Percentiles rank a stretch among this genome's conserved stretches.
phyloP scores from a whole-genome alignment of 1,140 invertebrate species.

The Apocrypta bakeri region DNA sequence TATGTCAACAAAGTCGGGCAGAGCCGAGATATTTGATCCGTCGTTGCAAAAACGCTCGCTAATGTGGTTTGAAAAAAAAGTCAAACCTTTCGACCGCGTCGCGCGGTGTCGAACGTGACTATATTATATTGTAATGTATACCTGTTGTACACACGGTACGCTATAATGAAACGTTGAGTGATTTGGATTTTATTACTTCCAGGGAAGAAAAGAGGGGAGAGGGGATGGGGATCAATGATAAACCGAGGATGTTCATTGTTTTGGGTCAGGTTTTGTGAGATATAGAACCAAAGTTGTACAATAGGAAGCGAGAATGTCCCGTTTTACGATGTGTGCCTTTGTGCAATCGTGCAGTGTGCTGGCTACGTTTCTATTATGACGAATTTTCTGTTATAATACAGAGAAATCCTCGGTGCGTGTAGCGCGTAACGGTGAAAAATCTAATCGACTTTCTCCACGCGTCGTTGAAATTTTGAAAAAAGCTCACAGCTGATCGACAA shows the following conservation, averaged over 20 bases:
- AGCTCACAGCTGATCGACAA: not conserved
- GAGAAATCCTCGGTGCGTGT: not conserved
- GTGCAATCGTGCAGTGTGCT: not conserved
- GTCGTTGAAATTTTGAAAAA: not conserved
- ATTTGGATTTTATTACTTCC: conserved; percentile 1
- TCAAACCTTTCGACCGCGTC: not conserved
- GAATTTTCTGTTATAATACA: not conserved
- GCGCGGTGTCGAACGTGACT: no score
- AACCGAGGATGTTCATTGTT: not conserved
- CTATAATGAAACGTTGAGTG: not conserved
- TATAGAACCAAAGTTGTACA: not conserved
- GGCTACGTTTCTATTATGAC: not conserved
- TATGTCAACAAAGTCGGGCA: not conserved
- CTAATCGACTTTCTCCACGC: not conserved
- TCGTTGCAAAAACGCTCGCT: not conserved
- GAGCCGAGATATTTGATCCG: conserved; percentile 5
- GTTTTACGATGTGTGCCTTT: not conserved
- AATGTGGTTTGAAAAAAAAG: conserved; percentile 1
- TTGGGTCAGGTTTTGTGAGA: not conserved
- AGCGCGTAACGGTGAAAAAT: not conserved
- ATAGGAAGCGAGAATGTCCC: not conserved
- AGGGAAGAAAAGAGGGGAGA: no score
- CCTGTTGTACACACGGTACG: no score
- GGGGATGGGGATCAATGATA: not conserved
- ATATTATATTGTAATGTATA: no score